Evolutionary conservation across 2,888 invertebrate species (phyloP).

Genomic region (Drosophila testacea): DNA sequence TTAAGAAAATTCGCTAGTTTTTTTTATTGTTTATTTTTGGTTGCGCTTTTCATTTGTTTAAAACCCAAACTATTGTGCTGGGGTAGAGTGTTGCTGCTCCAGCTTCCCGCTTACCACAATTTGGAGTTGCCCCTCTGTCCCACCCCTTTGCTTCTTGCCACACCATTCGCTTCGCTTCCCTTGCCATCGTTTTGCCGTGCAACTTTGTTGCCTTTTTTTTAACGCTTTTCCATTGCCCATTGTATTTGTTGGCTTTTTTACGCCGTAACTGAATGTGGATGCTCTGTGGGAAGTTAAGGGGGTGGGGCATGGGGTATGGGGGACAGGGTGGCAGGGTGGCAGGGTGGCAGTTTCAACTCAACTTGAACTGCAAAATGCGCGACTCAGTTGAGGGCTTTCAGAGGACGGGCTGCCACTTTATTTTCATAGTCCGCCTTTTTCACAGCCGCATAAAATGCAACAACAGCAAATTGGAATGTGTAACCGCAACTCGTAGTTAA

Average conservation of each 20-base stretch:
- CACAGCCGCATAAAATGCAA: constrained; percentile 81
- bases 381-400: constrained; percentile 55
- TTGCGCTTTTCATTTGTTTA: constrained; percentile 79
- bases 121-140: not conserved
- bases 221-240: constrained; percentile 74
- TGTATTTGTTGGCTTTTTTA: constrained; percentile 78
- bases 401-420: constrained; percentile 66
- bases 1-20: not conserved
- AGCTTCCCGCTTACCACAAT: constrained; percentile 1
- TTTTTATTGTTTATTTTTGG: constrained; percentile 42
- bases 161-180: not conserved
- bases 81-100: constrained; percentile 15
- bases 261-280: constrained; percentile 41
- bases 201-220: constrained; percentile 80
- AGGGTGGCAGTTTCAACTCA: constrained; percentile 16
- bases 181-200: constrained; percentile 27
- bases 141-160: not conserved
- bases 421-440: constrained; percentile 79
- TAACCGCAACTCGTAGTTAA: constrained; percentile 80
- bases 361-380: constrained; percentile 43
- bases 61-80: constrained; percentile 77
- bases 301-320: not conserved
- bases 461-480: constrained; percentile 82
- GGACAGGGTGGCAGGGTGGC: not conserved
- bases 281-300: not conserved